A percentile compares a stretch with the other conserved stretches of the same genome.
These are phyloP conservation scores for Pogonomyrmex californicus DNA, from an alignment of 1,140 invertebrate species.

Conservation along the genomic window DNA sequence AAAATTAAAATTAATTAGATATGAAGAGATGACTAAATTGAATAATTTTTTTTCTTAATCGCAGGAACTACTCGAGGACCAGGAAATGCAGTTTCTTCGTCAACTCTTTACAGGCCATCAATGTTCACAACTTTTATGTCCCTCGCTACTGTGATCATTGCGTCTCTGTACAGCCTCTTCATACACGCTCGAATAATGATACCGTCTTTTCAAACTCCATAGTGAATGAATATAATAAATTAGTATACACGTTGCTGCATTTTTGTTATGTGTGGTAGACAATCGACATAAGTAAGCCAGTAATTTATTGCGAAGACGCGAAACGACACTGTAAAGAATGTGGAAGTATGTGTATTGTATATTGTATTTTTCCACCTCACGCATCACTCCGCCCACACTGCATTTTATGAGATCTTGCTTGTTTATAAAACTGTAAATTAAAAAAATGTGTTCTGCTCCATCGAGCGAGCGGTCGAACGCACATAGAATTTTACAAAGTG, in stretches of 20 bases:
- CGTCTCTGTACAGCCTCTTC: neutral
- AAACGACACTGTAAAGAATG: neutral
- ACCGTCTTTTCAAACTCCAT: neutral
- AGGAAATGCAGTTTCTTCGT: slow-evolving; percentile 70
- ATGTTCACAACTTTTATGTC: slow-evolving; percentile 33
- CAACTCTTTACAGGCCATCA: slow-evolving; percentile 49
- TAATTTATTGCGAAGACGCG: slow-evolving; percentile 32
- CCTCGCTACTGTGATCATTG: neutral
- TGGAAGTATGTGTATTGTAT: slow-evolving; percentile 27
- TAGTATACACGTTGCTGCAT: neutral
- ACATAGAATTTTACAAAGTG: slow-evolving; percentile 8
- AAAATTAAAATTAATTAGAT: slow-evolving; percentile 14
- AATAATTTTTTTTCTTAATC: slow-evolving; percentile 19
- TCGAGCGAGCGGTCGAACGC: neutral
- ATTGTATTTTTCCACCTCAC: slow-evolving; percentile 23
- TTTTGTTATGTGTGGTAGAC: neutral
- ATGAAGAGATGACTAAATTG: neutral
- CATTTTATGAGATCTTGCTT: neutral
- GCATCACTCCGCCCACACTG: neutral
- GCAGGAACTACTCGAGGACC: slow-evolving; percentile 66
- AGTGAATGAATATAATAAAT: slow-evolving; percentile 56
- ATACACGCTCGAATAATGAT: slow-evolving; percentile 30
- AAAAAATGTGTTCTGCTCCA: neutral
- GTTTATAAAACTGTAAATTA: neutral
- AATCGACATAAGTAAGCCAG: neutral